Base-by-base conservation (phyloP, 2,797 vertebrate species). In the Crax fasciolata region DNA sequence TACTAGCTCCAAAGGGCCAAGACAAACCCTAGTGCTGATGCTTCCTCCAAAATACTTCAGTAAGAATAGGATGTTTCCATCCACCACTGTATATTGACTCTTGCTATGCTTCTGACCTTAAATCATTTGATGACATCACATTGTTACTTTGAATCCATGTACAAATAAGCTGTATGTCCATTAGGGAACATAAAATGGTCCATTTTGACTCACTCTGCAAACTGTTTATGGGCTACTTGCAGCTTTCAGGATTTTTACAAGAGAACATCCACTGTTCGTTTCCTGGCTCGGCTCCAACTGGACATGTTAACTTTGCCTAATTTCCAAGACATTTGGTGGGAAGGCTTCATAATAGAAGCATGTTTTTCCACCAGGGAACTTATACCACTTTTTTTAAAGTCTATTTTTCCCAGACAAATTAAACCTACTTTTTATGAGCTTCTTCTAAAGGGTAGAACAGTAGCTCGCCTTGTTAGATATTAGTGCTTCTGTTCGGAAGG, bases 141-240 rank as follows among this genome's bases (percentile, higher is more conserved):
- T 97, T 98, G 97, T 98, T 97, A 96, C 97, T 97, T 96, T 97
- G 97, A 98, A 96, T 98, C 97, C 97, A 73, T 89, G 98, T 96
- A 98, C 94, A 98, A 98, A 98, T 98, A 98, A 98, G 96, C 98
- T 90, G 92, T 90, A 95, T 97, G 98, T 97, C 98, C 98, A 98
- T 97, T 89, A 98, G 97, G 96, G 97, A 96, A 96, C 95, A 97
- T 98, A 96, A 98, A 98, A 97, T 13, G 96, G 96, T 72, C 89
- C 97, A 93, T 98, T 98, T 98, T 98, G 97, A 97, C 95, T 98
- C 96, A 82, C 97, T 98, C 97, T 97, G 97, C 97, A 94, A 97
- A 98, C 97, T 98, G 98, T 98, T 98, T 98, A 98, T 98, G 94
- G 92, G 97, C 97, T 97, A 67, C 97, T 98, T 74, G 94, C 96